Evolutionary conservation across 2,113 vertebrate species (phyloP).

Genomic region (Periophthalmodon schlosseri): DNA sequence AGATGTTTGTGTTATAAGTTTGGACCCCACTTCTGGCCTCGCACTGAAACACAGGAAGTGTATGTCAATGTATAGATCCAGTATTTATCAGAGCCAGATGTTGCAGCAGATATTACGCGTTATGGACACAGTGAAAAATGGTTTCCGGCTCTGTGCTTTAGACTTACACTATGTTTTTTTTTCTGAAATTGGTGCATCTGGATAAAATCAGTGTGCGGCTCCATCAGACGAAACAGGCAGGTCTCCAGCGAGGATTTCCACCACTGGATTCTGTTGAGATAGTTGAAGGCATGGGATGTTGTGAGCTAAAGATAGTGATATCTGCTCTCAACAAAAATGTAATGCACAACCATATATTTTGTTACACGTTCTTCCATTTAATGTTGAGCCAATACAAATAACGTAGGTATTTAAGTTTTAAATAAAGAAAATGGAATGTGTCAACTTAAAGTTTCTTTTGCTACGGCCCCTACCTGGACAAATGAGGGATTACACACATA

Average conservation of each 20-base stretch:
- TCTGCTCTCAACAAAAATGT: too few relatives aligned
- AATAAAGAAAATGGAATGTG: too few relatives aligned
- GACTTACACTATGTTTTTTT: slow-evolving; percentile 25
- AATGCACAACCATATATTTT: too few relatives aligned
- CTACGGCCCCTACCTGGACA: too few relatives aligned
- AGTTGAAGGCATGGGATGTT: slow-evolving; percentile 2
- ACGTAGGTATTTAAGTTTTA: too few relatives aligned
- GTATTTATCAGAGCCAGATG: slow-evolving; percentile 49
- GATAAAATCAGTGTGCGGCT: slow-evolving; percentile 37
- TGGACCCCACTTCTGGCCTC: slow-evolving; percentile 23
- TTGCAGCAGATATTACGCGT: slow-evolving; percentile 20
- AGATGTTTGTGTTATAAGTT: slow-evolving; percentile 14
- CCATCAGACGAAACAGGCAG: slow-evolving; percentile 15
- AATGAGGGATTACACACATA: too few relatives aligned
- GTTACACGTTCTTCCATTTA: too few relatives aligned
- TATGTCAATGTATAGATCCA: slow-evolving; percentile 24
- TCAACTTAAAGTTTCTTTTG: too few relatives aligned
- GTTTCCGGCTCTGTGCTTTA: slow-evolving; percentile 52
- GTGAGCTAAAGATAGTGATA: slow-evolving; percentile 9
- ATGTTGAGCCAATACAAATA: too few relatives aligned
- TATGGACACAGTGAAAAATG: slow-evolving; percentile 31
- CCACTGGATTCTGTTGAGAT: slow-evolving; percentile 5
- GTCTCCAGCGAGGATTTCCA: slow-evolving; percentile 29
- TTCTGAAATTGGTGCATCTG: slow-evolving; percentile 44
- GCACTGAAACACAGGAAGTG: slow-evolving; percentile 51